A percentile compares a stretch with the other conserved stretches of the same genome.
These are phyloP conservation scores for Hirtodrosophila histrioides DNA, from an alignment of 2,888 invertebrate genomes.

Conservation along the genomic window DNA sequence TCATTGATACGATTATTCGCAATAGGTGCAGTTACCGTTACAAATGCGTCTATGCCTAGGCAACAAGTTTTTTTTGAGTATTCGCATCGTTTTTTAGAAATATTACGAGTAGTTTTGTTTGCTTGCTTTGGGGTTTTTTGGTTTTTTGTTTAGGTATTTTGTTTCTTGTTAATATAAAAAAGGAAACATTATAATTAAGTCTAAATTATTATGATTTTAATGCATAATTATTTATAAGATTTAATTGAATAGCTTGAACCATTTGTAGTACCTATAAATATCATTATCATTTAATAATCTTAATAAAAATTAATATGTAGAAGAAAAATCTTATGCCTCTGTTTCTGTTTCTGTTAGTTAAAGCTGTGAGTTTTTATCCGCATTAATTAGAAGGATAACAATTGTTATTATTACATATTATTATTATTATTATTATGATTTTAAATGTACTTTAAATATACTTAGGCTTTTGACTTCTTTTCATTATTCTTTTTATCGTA, in stretches of 20 bases:
- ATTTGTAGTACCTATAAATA: slow-evolving; percentile 73
- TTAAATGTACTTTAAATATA: slow-evolving; percentile 59
- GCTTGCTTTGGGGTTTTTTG: slow-evolving; percentile 42
- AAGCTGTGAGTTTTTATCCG: slow-evolving; percentile 83
- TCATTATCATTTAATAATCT: slow-evolving; percentile 65
- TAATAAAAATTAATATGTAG: slow-evolving; percentile 78
- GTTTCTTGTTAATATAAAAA: slow-evolving; percentile 69
- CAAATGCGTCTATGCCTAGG: slow-evolving; percentile 61
- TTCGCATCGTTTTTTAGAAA: slow-evolving; percentile 53
- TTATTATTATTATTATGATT: slow-evolving; percentile 22
- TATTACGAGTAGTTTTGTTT: slow-evolving; percentile 55
- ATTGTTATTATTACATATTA: slow-evolving; percentile 61
- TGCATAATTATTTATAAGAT: slow-evolving; percentile 69
- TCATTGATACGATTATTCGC: slow-evolving; percentile 72
- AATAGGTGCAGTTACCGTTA: slow-evolving; percentile 74
- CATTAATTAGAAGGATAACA: slow-evolving; percentile 79
- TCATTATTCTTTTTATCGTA: slow-evolving; percentile 35
- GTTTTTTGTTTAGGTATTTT: slow-evolving; percentile 17
- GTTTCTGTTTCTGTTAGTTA: slow-evolving; percentile 79
- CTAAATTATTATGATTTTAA: slow-evolving; percentile 78
- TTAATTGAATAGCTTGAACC: slow-evolving; percentile 79
- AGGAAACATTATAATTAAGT: slow-evolving; percentile 74
- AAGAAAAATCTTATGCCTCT: slow-evolving; percentile 81
- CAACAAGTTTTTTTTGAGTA: slow-evolving; percentile 50
- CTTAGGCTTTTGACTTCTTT: slow-evolving; percentile 50